A percentile compares a stretch with the other conserved stretches of the same genome.
Conservation (phyloP, 2,888 invertebrate genomes). For the Cerceris rybyensis region DNA sequence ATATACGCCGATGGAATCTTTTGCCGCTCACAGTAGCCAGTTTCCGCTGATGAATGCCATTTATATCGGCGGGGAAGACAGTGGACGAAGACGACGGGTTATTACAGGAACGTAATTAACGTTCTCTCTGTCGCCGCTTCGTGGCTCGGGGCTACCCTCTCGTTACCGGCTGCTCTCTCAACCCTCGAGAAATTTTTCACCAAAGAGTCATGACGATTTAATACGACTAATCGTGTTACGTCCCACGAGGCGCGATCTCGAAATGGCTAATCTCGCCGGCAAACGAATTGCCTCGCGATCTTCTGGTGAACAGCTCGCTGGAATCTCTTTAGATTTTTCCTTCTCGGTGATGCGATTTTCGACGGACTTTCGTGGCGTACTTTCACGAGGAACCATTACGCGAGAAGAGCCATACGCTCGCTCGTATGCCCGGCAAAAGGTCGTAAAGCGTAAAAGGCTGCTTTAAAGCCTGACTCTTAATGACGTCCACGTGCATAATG, state of each 20-base stretch:
- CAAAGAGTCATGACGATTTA: slow-evolving; percentile 71
- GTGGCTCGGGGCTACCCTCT: slow-evolving; percentile 24
- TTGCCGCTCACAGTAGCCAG: slow-evolving; percentile 72
- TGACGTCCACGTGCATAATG: slow-evolving; percentile 73
- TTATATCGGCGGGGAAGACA: slow-evolving; percentile 65
- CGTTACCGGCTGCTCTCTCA: slow-evolving; percentile 25
- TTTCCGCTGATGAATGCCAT: slow-evolving; percentile 71
- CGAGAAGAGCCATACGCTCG: slow-evolving; percentile 45
- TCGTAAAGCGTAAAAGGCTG: slow-evolving; percentile 78
- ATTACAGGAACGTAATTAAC: slow-evolving; percentile 79
- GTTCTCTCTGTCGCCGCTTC: slow-evolving; percentile 66
- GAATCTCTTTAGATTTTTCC: not conserved
- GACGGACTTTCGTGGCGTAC: slow-evolving; percentile 51
- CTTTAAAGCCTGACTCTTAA: slow-evolving; percentile 76
- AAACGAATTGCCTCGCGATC: slow-evolving; percentile 60
- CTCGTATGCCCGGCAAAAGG: slow-evolving; percentile 65
- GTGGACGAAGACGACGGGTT: slow-evolving; percentile 62
- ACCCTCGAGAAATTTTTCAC: slow-evolving; percentile 68
- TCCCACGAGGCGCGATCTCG: slow-evolving; percentile 49
- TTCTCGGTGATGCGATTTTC: slow-evolving; percentile 37
- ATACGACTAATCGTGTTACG: slow-evolving; percentile 68
- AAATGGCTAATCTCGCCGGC: slow-evolving; percentile 70
- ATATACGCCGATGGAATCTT: slow-evolving; percentile 80
- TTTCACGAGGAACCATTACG: slow-evolving; percentile 59
- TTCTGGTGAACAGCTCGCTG: not conserved